Evolutionary conservation across 1,140 invertebrate species (phyloP).

Genomic region (Drosophila nebulosa): DNA sequence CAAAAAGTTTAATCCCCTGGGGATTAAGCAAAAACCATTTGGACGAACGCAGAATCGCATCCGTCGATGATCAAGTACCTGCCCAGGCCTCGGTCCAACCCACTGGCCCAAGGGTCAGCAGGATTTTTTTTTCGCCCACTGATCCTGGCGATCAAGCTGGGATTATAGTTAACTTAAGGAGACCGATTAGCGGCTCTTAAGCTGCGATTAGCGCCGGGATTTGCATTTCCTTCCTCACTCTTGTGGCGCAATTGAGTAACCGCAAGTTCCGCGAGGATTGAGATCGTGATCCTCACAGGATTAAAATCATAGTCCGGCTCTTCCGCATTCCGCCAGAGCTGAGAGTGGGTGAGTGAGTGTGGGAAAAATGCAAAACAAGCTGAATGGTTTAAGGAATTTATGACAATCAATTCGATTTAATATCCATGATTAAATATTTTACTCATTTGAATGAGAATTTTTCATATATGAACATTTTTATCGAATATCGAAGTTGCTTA

Average conservation of each 20-base stretch:
- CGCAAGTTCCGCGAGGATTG: conserved; percentile 51
- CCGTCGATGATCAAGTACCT: not conserved
- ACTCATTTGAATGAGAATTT: too few species aligned
- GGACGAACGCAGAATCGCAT: not conserved
- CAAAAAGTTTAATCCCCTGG: conserved; percentile 61
- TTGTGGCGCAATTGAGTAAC: conserved; percentile 59
- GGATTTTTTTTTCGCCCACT: conserved; percentile 1
- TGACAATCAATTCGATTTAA: not conserved
- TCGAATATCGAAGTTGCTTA: too few species aligned
- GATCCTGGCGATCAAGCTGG: conserved; percentile 55
- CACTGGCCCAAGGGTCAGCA: conserved; percentile 5
- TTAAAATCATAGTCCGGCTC: conserved; percentile 24
- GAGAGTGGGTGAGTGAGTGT: not conserved
- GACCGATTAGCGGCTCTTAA: conserved; percentile 42
- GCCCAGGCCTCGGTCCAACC: not conserved
- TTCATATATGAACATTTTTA: too few species aligned
- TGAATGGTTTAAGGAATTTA: not conserved
- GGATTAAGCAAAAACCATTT: conserved; percentile 67
- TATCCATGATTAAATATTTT: too few species aligned
- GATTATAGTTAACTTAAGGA: conserved; percentile 73
- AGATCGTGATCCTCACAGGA: conserved; percentile 43
- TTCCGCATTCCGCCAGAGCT: not conserved
- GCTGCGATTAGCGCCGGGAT: conserved; percentile 52
- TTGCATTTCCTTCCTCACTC: conserved; percentile 4
- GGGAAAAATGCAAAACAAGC: not conserved